Base-by-base conservation (phyloP, 2,888 invertebrate species). In the Pyrochroa serraticornis region DNA sequence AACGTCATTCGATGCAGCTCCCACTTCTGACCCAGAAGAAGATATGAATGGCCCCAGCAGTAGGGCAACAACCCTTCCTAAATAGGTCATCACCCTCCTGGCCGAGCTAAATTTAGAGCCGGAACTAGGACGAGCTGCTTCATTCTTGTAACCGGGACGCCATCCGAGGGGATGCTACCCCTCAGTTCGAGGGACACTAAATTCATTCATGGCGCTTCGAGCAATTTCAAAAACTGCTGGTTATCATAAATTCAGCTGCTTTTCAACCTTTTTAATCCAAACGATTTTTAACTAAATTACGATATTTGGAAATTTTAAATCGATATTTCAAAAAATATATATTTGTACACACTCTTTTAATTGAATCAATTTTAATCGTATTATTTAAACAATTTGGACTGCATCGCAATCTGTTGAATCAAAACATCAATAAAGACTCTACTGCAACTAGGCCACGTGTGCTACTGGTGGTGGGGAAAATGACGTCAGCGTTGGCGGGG, bases 51-150 rank as follows among this genome's bases (percentile, higher is more conserved):
- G 71, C 66, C 47, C n/a, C 37, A 30, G 46, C 68, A 71, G 58
- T 64, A 72, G 76, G 75, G 65, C 74, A 71, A 72, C 73, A 74
- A 71, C 73, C 72, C 69, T 62, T 44, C 42, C 55, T 68, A 71
- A 66, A 55, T 72, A 66, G 72, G 72, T 72, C 72, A 62, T 43
- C 64, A 63, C 66, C 67, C 65, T 57, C 62, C 61, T 63, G 57
- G 66, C 53, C 53, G 59, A 58, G 67, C 69, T 71, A 72, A 63
- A 67, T 70, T 66, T 72, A 72, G 71, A 42, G 36, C 49, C 8
- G 50, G 43, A 50, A 38, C n/a, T 50, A 32, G 49, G 61, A 42
- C 53, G 58, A 52, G 54, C 56, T 64, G 54, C 56, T 64, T 60
- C 65, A 67, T 62, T 66, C 59, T 63, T 57, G 58, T 42, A 61